Base-by-base conservation (phyloP, 2,888 invertebrate genomes). In the Gasteruption jaculator region DNA sequence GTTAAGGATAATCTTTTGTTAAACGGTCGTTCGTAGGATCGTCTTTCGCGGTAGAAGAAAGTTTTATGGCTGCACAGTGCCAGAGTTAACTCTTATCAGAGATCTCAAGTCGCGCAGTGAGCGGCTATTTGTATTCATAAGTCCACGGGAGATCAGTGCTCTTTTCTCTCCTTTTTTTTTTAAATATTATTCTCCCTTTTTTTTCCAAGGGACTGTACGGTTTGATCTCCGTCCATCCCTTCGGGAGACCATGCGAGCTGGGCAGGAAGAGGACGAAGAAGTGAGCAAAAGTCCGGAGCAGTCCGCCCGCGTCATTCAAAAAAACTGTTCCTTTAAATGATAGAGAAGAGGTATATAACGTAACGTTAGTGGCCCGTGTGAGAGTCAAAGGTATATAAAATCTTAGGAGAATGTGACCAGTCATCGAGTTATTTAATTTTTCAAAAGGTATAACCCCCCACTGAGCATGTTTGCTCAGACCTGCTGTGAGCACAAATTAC, bases 401-500 rank as follows among this genome's bases (percentile, higher is more conserved):
- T 53, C 49, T 46, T 49, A 48, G 68, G 60, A 71, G 76, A 77
- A 77, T 77, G 76, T 74, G 77, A 74, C 70, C 74, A 74, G 77
- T 77, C 77, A 78, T 77, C 74, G 74, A 71, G 73, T 74, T 75
- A 74, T 76, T 76, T 75, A 75, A 72, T 73, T 73, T 72, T 73
- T 73, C 71, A 61, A 63, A 53, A 65, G 65, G n/a, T n/a, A n/a
- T n/a, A n/a, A n/a, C 62, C 66, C 70, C 70, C 70, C 62, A 68
- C 65, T 61, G 71, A 61, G 73, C 72, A 66, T 76, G 76, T 77
- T 77, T 77, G 75, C 75, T 75, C 75, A 74, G 70, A 66, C 78
- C 77, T 65, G 77, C 78, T 77, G 78, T 67, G 78, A 75, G 74
- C 77, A 77, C 77, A 77, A 78, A 78, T 78, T 77, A 75, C 75